Evolutionary conservation across 2,888 invertebrate genomes (phyloP).

Genomic region (Sinotaia quadrata): DNA sequence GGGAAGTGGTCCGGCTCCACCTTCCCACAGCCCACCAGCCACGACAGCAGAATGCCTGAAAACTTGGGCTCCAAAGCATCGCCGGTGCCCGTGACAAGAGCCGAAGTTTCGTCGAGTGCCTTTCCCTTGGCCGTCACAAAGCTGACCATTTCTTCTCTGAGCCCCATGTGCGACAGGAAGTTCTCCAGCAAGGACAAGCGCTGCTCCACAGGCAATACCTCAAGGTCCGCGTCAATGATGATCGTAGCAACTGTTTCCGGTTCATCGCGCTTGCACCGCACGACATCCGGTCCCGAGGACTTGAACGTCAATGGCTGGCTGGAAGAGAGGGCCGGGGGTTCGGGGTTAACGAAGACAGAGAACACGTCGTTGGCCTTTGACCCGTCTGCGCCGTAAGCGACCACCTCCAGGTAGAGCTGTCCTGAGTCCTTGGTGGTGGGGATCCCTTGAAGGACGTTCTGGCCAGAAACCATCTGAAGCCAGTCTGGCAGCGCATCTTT

Average conservation of each 20-base stretch:
- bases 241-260: conserved; percentile 79
- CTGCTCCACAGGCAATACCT: conserved; percentile 73
- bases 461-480: conserved; percentile 79
- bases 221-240: conserved; percentile 80
- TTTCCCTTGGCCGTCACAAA: conserved; percentile 59
- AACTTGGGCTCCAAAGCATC: conserved; percentile 55
- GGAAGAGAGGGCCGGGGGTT: conserved; percentile 27
- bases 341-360: conserved; percentile 78
- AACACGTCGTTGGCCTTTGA: conserved; percentile 78
- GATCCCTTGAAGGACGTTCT: conserved; percentile 83
- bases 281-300: conserved; percentile 45
- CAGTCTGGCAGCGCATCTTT: conserved; percentile 65
- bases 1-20: conserved; percentile 80
- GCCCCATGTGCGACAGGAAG: conserved; percentile 57
- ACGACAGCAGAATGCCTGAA: conserved; percentile 62
- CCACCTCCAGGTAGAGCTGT: conserved; percentile 75
- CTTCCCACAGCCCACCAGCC: conserved; percentile 83
- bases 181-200: conserved; percentile 74
- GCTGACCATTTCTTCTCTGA: conserved; percentile 61
- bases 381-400: conserved; percentile 57
- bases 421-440: conserved; percentile 78
- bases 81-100: conserved; percentile 68
- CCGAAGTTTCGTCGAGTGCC: conserved; percentile 63
- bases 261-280: conserved; percentile 72
- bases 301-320: conserved; percentile 33